Base-by-base conservation (phyloP, 2,888 invertebrate genomes). In the Catonia carolina region DNA sequence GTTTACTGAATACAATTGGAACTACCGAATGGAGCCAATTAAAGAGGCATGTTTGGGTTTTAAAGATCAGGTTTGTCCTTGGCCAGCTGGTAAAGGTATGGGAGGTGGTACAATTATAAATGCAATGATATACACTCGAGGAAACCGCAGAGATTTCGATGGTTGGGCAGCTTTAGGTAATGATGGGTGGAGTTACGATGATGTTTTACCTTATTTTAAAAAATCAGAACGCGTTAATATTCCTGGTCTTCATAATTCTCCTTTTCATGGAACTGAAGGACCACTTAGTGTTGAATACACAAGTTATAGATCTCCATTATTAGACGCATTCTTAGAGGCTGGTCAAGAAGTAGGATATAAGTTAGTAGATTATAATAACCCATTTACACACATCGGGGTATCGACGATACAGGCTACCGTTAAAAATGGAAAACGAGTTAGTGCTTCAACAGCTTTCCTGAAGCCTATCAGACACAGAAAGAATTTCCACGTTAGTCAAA, bases 31-130 rank as follows among this genome's bases (percentile, higher is more conserved):
- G 60, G 81, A 82, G 64, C 81, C 78, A 0, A 84, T 86, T 64
- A 73, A 75, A 1, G 74, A 74, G 15, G 78, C 82, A 1, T 86
- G 86, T 58, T 67, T 74, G 54, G 77, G 77, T 74, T 67, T 86
- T 83, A 73, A 78, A 36, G 77, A 80, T 37, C 75, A 74, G 6
- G 73, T 75, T 52, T 86, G 86, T 66, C 81, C 80, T 63, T 88
- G 86, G 87, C 88, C 88, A 0, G 77, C 91, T 22, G 91, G 86
- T 0, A 87, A 85, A 74, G 84, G 66, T 0, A 55, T 64, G 3
- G 67, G 67, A 17, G 67, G 67, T 5, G 65, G 66, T 2, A 65
- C 65, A 12, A 58, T 66, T 17, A 62, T 67, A 45, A 67, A 67
- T 54, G 66, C 66, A 23, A 66, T 67, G 59, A 66, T 67, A 8